These are phyloP conservation scores for Diabrotica balteata DNA, from an alignment of 2,888 invertebrate genomes.

Conservation along the genomic window DNA sequence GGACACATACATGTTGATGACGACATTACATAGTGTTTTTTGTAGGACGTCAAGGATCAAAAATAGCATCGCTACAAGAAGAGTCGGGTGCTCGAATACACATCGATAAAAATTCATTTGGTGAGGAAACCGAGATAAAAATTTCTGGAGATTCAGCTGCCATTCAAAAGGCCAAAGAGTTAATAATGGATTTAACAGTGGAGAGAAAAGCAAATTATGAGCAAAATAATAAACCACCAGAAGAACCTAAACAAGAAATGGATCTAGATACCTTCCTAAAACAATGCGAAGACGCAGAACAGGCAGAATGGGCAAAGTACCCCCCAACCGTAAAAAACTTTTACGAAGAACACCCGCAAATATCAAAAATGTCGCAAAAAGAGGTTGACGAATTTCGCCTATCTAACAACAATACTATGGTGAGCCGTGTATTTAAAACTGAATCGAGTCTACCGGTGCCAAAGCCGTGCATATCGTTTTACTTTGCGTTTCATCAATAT, in stretches of 20 bases:
- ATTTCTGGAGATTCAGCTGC: constrained; percentile 55
- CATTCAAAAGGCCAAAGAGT: constrained; percentile 55
- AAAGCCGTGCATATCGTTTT: constrained; percentile 81
- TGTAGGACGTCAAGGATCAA: constrained; percentile 78
- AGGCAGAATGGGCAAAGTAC: constrained; percentile 69
- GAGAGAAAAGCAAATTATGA: constrained; percentile 38
- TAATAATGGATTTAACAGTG: constrained; percentile 58
- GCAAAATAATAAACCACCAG: constrained; percentile 26
- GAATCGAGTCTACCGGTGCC: constrained; percentile 64
- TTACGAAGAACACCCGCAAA: constrained; percentile 78
- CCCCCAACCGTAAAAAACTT: constrained; percentile 81
- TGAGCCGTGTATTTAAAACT: constrained; percentile 68
- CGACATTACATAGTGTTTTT: background rate
- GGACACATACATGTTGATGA: too few relatives aligned
- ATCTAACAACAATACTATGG: constrained; percentile 77
- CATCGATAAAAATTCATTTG: constrained; percentile 53
- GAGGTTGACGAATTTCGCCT: constrained; percentile 71
- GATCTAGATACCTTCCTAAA: constrained; percentile 69
- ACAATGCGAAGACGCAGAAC: constrained; percentile 63
- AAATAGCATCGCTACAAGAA: constrained; percentile 80
- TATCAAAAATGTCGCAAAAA: constrained; percentile 69
- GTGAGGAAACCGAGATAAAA: constrained; percentile 52
- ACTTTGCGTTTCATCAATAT: constrained; percentile 81
- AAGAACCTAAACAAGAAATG: constrained; percentile 52
- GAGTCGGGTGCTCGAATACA: constrained; percentile 78